Conservation (phyloP, 1,140 invertebrate species). For the Drosophila grimshawi region DNA sequence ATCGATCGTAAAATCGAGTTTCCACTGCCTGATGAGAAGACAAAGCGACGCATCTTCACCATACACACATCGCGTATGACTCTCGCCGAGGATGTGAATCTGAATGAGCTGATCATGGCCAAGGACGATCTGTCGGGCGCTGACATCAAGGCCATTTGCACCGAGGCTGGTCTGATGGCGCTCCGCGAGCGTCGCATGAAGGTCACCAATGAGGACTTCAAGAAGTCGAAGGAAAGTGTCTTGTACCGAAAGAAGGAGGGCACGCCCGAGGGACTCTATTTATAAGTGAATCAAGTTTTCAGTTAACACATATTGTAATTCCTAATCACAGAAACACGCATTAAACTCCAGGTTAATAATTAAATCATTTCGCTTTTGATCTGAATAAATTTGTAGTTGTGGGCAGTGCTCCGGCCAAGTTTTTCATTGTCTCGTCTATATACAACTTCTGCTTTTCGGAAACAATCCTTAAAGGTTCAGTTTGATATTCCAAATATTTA, state of each 20-base stretch:
- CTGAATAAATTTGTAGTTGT: slow-evolving; percentile 70
- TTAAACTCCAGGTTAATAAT: slow-evolving; percentile 64
- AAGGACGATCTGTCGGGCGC: slow-evolving; percentile 99
- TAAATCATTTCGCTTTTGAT: slow-evolving; percentile 31
- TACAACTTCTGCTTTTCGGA: slow-evolving; percentile 62
- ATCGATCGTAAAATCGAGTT: slow-evolving; percentile 99
- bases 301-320: slow-evolving; percentile 71
- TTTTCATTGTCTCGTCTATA: slow-evolving; percentile 48
- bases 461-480: slow-evolving; percentile 36
- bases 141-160: slow-evolving; percentile 99
- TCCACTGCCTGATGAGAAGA: slow-evolving; percentile 99
- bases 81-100: slow-evolving; percentile 97
- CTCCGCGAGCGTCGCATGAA: slow-evolving; percentile 99
- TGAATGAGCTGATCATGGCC: slow-evolving; percentile 99
- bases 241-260: slow-evolving; percentile 99
- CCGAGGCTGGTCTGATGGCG: slow-evolving; percentile 99
- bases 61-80: slow-evolving; percentile 99
- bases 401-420: slow-evolving; percentile 47
- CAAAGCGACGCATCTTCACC: slow-evolving; percentile 98
- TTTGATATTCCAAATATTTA: slow-evolving; percentile 51
- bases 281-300: slow-evolving; percentile 88
- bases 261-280: slow-evolving; percentile 99
- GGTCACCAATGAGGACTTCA: slow-evolving; percentile 99
- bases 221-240: slow-evolving; percentile 99
- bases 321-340: slow-evolving; percentile 57